Evolutionary conservation across 2,888 invertebrate genomes (phyloP).

Genomic region (Rhagonycha lutea): DNA sequence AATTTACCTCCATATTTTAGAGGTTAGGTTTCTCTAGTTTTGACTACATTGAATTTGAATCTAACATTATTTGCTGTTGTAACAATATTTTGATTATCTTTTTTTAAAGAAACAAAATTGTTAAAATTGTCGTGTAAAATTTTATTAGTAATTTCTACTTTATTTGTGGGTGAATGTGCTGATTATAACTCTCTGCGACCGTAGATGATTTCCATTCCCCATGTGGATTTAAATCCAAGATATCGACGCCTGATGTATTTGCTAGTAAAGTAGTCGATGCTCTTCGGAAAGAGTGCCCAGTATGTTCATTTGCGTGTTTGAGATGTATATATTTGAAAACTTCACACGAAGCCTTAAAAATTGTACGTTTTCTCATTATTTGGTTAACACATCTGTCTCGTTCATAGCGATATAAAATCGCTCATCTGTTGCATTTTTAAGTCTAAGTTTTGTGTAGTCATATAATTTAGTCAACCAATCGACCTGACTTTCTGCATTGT

Average conservation of each 20-base stretch:
- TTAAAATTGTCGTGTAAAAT: too few species aligned
- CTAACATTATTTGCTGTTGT: too few species aligned
- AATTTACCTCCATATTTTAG: too few species aligned
- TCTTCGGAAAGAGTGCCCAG: not conserved
- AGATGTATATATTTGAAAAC: not conserved
- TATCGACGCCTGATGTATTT: not conserved
- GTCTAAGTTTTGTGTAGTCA: constrained; percentile 1
- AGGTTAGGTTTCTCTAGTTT: too few species aligned
- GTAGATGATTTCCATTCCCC: not conserved
- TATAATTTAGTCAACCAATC: too few species aligned
- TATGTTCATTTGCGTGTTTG: not conserved
- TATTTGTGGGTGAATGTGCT: not conserved
- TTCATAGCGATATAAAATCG: not conserved
- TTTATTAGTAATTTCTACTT: too few species aligned
- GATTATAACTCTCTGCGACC: not conserved
- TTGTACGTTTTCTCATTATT: not conserved
- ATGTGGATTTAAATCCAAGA: not conserved
- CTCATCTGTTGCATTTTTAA: not conserved
- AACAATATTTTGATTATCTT: too few species aligned
- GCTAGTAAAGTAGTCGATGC: not conserved
- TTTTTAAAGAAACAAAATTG: too few species aligned
- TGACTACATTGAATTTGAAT: too few species aligned
- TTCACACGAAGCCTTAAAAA: not conserved
- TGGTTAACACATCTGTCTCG: constrained; percentile 1
- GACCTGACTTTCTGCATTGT: too few species aligned